Base-by-base conservation (phyloP, 2,113 vertebrate species). In the Percopsis transmontana region DNA sequence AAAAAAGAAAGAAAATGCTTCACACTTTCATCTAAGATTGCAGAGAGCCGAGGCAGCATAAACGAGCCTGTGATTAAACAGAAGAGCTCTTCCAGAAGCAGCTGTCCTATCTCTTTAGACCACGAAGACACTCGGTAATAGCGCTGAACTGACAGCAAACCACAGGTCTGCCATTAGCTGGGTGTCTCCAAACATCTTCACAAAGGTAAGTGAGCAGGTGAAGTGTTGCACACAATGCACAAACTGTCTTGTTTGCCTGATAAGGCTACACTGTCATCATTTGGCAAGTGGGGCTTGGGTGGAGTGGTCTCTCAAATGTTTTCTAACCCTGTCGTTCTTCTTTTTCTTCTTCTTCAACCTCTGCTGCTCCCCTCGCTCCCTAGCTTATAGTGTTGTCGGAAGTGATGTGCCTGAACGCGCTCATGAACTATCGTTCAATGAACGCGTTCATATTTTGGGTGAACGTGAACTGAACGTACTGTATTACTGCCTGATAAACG, bases 11-110 rank as follows among this genome's bases (percentile, higher is more conserved):
- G 15, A 84, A 80, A 66, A 44, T 68, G 73, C 68, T 69, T 70
- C 68, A 70, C 52, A 63, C 20, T 51, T 82, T 71, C 51, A 70
- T 68, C 72, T 57, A 63, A 73, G 66, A 80, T 65, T 72, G 76
- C 52, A 58, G 33, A 21, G 33, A 68, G 77, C 42, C 44, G 76
- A 73, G 53, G 64, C 68, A 40, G 82, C 66, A 79, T 66, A 81
- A 85, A 86, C 75, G 69, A 82, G 68, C 60, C 68, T 74, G 75
- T 87, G 81, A 89, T 86, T 84, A 87, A 75, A 81, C 64, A 76
- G 66, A 61, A 76, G 72, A 57, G 67, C 61, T 65, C 60, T 73
- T 79, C 76, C 79, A 72, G 67, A 59, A 70, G 62, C 72, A 81
- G 75, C 77, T 71, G 76, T 80, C 82, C 77, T 68, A 62, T 77